phyloP scores from a whole-genome alignment of 2,113 vertebrate species.

The Cricetomys ansorgei region DNA sequence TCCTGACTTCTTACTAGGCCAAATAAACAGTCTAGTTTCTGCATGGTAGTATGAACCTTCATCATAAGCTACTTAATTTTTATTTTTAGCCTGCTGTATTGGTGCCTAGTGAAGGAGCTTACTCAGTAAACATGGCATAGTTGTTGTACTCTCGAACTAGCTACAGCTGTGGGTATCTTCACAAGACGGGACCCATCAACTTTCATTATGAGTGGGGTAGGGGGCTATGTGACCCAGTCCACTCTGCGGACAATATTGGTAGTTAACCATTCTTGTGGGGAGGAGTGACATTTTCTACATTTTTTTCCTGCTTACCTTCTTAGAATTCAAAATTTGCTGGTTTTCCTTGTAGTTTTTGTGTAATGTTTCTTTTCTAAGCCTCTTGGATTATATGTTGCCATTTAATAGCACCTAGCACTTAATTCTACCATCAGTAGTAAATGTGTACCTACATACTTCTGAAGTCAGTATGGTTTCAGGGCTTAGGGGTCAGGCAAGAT shows the following conservation, averaged over 20 bases:
- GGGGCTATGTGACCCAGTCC: not conserved
- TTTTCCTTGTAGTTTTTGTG: not conserved
- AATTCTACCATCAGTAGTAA: not conserved
- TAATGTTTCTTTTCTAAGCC: not conserved
- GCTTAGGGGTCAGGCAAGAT: not conserved
- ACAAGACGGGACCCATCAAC: not conserved
- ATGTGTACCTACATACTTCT: not conserved
- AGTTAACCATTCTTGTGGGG: not conserved
- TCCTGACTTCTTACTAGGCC: not conserved
- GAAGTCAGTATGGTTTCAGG: not conserved
- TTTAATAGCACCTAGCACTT: slow-evolving; percentile 1
- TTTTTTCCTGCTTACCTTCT: not conserved
- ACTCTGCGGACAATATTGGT: not conserved
- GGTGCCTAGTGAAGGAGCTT: not conserved
- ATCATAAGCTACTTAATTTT: not conserved
- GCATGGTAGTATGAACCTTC: not conserved
- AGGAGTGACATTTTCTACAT: not conserved
- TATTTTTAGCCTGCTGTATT: not conserved
- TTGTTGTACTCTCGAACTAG: not conserved
- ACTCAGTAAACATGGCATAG: not conserved
- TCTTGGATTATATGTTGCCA: not conserved
- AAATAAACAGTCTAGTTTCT: not conserved
- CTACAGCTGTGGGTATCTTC: not conserved
- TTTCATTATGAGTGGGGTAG: not conserved
- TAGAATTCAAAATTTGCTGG: not conserved